Evolutionary conservation across 2,113 vertebrate species (phyloP).

Genomic region (Smithornis capensis): DNA sequence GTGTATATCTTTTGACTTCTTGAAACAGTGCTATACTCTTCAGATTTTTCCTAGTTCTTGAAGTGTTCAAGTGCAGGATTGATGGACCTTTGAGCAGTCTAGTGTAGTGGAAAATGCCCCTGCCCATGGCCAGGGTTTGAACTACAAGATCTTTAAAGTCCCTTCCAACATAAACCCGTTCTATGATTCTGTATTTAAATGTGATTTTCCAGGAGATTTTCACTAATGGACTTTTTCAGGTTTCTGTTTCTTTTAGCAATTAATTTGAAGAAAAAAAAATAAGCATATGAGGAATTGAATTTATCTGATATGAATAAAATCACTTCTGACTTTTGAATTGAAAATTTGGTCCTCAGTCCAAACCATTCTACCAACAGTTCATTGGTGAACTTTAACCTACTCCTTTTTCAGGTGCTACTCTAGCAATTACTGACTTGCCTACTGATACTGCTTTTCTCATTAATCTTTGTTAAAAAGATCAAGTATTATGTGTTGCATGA

Average conservation of each 20-base stretch:
- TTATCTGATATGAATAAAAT: not conserved
- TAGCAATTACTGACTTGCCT: not conserved
- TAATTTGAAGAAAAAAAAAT: not conserved
- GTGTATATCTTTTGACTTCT: not conserved
- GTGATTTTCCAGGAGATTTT: not conserved
- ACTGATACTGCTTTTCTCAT: not conserved
- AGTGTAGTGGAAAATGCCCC: not conserved
- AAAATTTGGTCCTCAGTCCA: not conserved
- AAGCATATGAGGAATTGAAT: not conserved
- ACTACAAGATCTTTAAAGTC: not conserved
- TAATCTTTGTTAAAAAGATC: not conserved
- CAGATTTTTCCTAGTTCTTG: not conserved
- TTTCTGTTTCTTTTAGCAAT: not conserved
- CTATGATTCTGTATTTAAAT: not conserved
- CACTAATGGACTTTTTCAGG: not conserved
- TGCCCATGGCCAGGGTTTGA: not conserved
- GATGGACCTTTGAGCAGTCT: not conserved
- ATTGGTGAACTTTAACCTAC: not conserved
- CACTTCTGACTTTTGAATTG: not conserved
- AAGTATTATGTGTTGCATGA: not conserved
- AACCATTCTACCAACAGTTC: not conserved
- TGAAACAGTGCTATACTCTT: not conserved
- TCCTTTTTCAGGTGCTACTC: not conserved
- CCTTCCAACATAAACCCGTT: not conserved
- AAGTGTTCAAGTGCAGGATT: not conserved